Conservation (phyloP, 2,113 vertebrate species). For the Puffinus mauretanicus region DNA sequence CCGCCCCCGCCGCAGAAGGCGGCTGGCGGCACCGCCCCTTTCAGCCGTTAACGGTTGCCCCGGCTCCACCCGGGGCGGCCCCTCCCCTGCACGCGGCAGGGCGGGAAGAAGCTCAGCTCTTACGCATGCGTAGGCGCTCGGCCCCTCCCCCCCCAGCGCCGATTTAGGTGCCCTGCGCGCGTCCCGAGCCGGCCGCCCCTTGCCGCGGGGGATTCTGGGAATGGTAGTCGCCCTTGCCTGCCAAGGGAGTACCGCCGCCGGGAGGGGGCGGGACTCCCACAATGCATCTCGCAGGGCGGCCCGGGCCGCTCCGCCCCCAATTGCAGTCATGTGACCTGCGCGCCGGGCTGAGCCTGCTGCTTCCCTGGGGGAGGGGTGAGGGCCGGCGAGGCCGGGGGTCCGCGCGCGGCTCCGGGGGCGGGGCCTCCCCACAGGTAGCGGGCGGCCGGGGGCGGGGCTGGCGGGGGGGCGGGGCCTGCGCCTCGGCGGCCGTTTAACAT, state of each 20-base stretch:
- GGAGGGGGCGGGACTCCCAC: neutral
- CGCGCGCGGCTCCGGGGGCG: neutral
- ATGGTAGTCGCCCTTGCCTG: neutral
- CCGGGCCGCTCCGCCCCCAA: too few species aligned
- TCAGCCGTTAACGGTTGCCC: neutral
- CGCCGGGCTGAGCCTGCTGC: neutral
- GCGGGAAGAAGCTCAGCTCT: fast-evolving
- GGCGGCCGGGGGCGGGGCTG: neutral
- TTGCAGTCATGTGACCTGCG: neutral
- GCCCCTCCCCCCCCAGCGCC: neutral
- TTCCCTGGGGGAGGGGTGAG: neutral
- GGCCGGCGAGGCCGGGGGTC: neutral
- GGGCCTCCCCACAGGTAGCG: neutral
- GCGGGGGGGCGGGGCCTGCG: neutral
- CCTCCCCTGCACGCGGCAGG: neutral
- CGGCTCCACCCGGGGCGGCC: neutral
- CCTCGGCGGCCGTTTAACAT: neutral
- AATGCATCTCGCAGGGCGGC: neutral
- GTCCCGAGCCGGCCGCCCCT: neutral
- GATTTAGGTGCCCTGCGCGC: neutral
- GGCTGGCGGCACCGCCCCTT: neutral
- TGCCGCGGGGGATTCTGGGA: neutral
- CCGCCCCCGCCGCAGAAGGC: neutral
- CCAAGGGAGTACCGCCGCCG: too few species aligned
- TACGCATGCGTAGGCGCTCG: neutral